Evolutionary conservation across 2,888 invertebrate species (phyloP), one percentile per base, ranked within the genome.

Genomic region (Lithosia quadra): DNA sequence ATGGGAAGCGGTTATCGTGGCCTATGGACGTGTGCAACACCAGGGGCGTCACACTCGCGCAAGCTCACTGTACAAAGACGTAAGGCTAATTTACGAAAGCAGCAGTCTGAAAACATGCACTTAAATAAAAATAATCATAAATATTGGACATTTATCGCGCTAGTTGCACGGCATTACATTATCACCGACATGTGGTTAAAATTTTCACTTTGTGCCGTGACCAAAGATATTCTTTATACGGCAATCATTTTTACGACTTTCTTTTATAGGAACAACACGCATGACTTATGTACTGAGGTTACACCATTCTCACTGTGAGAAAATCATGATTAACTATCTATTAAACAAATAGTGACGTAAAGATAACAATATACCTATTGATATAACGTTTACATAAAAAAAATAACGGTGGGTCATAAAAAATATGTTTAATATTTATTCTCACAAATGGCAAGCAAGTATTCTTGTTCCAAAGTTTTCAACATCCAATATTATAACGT

Each of bases 201-300:
- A 71, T 74, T 76, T 81, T 79, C 71, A 74, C 73, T 73, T 72
- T 43, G 65, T 39, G 18, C 74, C 80, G 68, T 77, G 80, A 77
- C 77, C 15, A 61, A 71, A 70, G 33, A 66, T 69, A 58, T 75
- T 73, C 68, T 67, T 68, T 68, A 55, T 58, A 72, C 21, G 72
- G 66, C 60, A 64, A 68, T 73, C 63, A 71, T 58, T 36, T 80
- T 74, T 80, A 75, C 57, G 68, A 70, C 79, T 81, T 77, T 80
- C 79, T 77, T 81, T 73, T 72, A 67, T 71, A 74, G 72, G 74
- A 53, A 67, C 70, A 67, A 69, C 63, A 58, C 65, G 55, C 65
- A 69, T 21, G 69, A 61, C 67, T 70, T 64, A 69, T 53, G 60
- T 66, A 11, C n/a, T n/a, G 28, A 10, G 28, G 7, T 34, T 39